Conservation (phyloP, 2,113 vertebrate species). For the Ciconia maguari region DNA sequence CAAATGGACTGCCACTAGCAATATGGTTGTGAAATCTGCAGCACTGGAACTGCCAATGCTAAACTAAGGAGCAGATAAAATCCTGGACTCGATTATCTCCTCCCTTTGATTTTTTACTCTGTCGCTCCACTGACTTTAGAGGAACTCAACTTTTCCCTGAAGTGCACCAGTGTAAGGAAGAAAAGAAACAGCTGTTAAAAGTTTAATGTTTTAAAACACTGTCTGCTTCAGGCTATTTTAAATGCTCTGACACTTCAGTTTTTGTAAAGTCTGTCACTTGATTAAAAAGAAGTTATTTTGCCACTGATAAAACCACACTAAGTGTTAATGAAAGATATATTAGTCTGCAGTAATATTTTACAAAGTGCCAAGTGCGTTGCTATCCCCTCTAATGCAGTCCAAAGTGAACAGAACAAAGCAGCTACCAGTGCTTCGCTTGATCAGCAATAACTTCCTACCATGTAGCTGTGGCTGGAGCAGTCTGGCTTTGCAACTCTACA, state of each 20-base stretch:
- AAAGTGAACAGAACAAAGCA: background rate
- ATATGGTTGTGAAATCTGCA: background rate
- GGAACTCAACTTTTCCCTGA: background rate
- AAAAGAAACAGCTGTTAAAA: constrained; percentile 9
- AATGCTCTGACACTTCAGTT: background rate
- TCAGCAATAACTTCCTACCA: background rate
- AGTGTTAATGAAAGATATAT: background rate
- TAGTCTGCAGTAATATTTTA: background rate
- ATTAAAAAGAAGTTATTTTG: background rate
- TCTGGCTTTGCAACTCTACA: background rate
- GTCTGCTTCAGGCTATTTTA: constrained; percentile 6
- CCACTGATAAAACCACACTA: background rate
- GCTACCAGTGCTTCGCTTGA: background rate
- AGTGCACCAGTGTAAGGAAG: background rate
- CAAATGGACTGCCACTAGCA: background rate
- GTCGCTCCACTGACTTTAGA: background rate
- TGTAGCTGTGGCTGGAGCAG: background rate
- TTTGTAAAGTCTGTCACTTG: background rate
- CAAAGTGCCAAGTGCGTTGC: background rate
- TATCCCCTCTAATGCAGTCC: background rate
- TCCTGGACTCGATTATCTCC: background rate
- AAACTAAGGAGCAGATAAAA: background rate
- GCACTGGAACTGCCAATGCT: background rate
- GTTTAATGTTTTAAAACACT: constrained; percentile 11
- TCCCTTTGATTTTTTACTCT: background rate